These are phyloP conservation scores for Hyles lineata DNA, from an alignment of 2,888 invertebrate species.

Conservation along the genomic window DNA sequence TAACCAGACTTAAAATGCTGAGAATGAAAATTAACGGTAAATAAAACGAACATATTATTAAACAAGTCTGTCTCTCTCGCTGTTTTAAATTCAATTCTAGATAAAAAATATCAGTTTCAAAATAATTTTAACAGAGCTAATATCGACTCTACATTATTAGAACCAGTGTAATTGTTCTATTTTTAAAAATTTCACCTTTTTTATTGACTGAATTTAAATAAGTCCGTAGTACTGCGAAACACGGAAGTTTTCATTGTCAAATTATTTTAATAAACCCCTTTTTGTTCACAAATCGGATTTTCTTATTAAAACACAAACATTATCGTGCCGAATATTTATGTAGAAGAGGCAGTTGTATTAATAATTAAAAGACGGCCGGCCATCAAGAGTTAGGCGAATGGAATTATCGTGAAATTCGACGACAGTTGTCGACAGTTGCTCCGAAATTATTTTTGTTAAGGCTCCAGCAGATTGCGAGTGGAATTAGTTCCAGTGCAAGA, in stretches of 20 bases:
- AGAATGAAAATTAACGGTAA: no score
- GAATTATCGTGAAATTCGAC: constrained; percentile 50
- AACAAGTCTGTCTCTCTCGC: no score
- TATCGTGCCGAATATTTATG: constrained; percentile 57
- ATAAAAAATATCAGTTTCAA: no score
- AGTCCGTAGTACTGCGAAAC: neutral
- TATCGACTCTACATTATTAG: neutral
- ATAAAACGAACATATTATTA: no score
- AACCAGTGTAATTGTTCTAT: neutral
- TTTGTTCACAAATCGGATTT: constrained; percentile 57
- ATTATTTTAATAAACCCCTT: constrained; percentile 44
- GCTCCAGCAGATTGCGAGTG: constrained; percentile 23
- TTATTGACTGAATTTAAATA: neutral
- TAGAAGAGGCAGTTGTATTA: constrained; percentile 55
- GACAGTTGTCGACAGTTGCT: constrained; percentile 59
- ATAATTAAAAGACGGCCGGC: constrained; percentile 42
- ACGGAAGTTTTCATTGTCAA: neutral
- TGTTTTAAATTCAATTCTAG: no score
- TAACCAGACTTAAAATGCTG: no score
- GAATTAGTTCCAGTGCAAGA: constrained; percentile 31
- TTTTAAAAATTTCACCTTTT: neutral
- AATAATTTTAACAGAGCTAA: no score
- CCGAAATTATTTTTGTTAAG: constrained; percentile 35
- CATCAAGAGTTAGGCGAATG: constrained; percentile 38
- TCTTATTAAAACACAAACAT: constrained; percentile 64